Conservation (phyloP, 2,888 invertebrate genomes). For the Stomorhina lunata region DNA sequence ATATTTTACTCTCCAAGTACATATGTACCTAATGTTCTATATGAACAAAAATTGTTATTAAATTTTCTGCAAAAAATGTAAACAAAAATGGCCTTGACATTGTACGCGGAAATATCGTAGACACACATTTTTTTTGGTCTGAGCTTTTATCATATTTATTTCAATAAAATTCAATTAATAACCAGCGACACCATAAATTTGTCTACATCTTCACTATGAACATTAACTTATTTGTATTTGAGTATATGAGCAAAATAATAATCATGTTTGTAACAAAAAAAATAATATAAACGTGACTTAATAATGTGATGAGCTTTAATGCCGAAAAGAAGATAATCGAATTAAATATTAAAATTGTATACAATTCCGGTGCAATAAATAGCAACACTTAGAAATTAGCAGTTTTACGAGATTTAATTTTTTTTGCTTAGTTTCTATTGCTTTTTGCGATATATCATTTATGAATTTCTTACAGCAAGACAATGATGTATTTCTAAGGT, state of each 20-base stretch:
- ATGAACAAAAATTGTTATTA: not conserved
- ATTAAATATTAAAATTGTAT: no score
- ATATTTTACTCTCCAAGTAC: not conserved
- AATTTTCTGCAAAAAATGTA: conserved; percentile 45
- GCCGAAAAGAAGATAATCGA: not conserved
- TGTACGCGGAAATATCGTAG: conserved; percentile 56
- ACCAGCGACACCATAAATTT: no score
- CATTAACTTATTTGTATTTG: not conserved
- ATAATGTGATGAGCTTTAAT: not conserved
- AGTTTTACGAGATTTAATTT: no score
- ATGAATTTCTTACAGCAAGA: no score
- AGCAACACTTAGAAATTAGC: no score
- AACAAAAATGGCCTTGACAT: conserved; percentile 61
- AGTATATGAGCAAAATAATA: not conserved
- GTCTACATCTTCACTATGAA: not conserved
- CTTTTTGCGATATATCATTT: no score
- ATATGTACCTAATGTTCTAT: not conserved
- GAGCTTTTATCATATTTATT: conserved; percentile 2
- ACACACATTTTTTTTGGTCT: not conserved
- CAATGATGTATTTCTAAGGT: no score
- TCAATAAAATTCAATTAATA: conserved; percentile 49
- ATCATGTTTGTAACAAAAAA: not conserved
- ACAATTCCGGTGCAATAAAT: no score
- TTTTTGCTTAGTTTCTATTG: no score
- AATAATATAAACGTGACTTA: conserved; percentile 20